Conservation (phyloP, 2,113 vertebrate genomes). For the Microtus oregoni region DNA sequence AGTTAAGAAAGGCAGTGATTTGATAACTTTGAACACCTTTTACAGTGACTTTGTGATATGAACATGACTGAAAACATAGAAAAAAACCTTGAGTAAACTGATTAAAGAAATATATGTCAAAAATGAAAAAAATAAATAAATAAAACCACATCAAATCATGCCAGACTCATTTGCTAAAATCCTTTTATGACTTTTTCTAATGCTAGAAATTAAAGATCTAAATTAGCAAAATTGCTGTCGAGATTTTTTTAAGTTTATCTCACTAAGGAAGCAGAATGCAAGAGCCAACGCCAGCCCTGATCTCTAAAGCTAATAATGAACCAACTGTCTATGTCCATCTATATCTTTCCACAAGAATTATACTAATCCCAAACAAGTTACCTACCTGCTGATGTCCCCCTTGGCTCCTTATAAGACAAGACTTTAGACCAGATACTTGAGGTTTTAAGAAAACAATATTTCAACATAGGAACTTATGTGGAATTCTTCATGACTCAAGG, state of each 20-base stretch:
- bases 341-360: not conserved
- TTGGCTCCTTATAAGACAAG: not conserved
- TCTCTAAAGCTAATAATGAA: conserved; percentile 10
- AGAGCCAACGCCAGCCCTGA: not conserved
- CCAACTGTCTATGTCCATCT: not conserved
- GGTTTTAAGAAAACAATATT: not conserved
- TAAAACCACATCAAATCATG: not conserved
- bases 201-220: not conserved
- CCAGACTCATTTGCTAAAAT: not conserved
- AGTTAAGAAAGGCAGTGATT: too few relatives aligned
- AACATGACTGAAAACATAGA: too few relatives aligned
- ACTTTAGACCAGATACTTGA: not conserved
- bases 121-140: too few relatives aligned
- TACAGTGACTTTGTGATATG: too few relatives aligned
- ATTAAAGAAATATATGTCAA: too few relatives aligned
- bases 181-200: not conserved
- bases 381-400: not conserved
- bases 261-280: not conserved
- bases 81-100: too few relatives aligned
- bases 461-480: not conserved
- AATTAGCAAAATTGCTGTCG: not conserved
- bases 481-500: not conserved
- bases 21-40: too few relatives aligned
- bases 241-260: not conserved
- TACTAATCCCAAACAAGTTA: not conserved